Evolutionary conservation across 2,113 vertebrate genomes (phyloP), one percentile per base, ranked within the genome.

Genomic region (Apteryx mantelli): DNA sequence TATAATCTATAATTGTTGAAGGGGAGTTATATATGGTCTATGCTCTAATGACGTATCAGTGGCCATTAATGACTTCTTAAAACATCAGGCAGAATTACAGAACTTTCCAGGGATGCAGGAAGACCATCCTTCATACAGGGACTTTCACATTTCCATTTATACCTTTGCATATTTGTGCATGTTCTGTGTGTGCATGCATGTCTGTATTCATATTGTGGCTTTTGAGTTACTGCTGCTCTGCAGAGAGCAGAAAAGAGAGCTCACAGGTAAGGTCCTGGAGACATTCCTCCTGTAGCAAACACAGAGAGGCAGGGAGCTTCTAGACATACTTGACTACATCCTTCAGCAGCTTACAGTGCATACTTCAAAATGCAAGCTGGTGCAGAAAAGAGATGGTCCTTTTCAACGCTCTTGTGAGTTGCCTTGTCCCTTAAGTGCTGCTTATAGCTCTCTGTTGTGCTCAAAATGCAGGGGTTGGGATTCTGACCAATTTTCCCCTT

Each of bases 291-390:
- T 30, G 46, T 9, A 25, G 36, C 77, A 14, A n/a, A 52, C 21
- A 63, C 25, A 66, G 34, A 88, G 84, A 75, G 38, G 15, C 36
- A 68, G 13, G 5, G 5, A 79, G 8, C 76, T 63, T 91, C 76
- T 68, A 53, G 40, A 19, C 16, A 11, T 30, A 16, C 0, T 0
- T 32, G 13, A 10, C 17, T 9, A 25, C 36, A 44, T 56, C 38
- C 34, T 83, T 76, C 63, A 79, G 52, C 71, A 68, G 16, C 42
- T 61, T 52, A 26, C 15, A 44, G 11, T 7, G 8, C n/a, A 5
- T 28, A 13, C 63, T 63, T 76, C 63, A 68, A 3, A 64, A 52
- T 28, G 17, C 71, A 70, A 86, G 11, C 28, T 38, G 22, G 2
- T 75, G 13, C 13, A 9, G 34, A 80, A 86, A 80, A 17, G 11